These are phyloP conservation scores for Oostethus manadensis DNA, from an alignment of 2,113 vertebrate species.

Conservation along the genomic window DNA sequence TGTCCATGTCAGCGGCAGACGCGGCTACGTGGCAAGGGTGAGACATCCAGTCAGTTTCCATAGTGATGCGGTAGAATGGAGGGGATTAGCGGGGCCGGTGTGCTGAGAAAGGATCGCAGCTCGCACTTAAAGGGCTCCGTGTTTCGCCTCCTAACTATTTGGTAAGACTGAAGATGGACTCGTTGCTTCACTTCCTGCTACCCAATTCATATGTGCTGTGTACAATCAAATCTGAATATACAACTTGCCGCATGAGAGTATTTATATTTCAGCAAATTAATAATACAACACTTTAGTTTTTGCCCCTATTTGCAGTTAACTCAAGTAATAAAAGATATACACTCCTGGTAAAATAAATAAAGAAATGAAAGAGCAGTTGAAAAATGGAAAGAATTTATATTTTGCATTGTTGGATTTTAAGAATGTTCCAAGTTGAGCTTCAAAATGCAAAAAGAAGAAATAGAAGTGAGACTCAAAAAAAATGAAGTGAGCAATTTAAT, in stretches of 20 bases:
- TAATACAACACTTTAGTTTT: too few species aligned
- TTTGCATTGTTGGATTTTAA: too few species aligned
- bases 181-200: conserved; percentile 15
- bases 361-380: too few species aligned
- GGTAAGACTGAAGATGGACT: conserved; percentile 40
- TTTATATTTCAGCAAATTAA: not conserved
- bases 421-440: too few species aligned
- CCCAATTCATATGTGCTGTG: not conserved
- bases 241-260: not conserved
- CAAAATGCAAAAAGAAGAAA: too few species aligned
- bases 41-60: conserved; percentile 74
- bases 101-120: conserved; percentile 61
- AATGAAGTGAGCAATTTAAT: too few species aligned
- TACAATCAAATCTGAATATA: not conserved
- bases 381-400: too few species aligned
- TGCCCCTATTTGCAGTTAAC: too few species aligned
- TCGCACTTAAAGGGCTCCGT: conserved; percentile 53
- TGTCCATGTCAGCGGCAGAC: conserved; percentile 48
- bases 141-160: conserved; percentile 37
- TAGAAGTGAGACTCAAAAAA: too few species aligned
- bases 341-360: too few species aligned
- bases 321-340: too few species aligned
- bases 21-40: conserved; percentile 57
- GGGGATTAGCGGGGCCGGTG: conserved; percentile 68
- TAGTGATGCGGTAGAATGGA: conserved; percentile 72